Conservation (phyloP, 2,113 vertebrate genomes). For the Pterophyllum scalare region DNA sequence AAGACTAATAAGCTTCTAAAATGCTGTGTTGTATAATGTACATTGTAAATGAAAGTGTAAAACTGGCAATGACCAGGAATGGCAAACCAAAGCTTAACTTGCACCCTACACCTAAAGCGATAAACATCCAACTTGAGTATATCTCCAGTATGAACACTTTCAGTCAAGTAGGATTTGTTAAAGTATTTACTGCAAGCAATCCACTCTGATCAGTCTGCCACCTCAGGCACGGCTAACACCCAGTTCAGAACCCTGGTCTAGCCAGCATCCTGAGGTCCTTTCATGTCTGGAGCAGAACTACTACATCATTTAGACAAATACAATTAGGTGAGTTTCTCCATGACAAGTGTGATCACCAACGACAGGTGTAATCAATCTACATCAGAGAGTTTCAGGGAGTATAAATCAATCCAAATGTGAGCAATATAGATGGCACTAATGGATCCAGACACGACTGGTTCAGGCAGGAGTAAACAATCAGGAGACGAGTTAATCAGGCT, state of each 20-base stretch:
- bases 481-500: conserved; percentile 69
- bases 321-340: conserved; percentile 62
- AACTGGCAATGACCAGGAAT: conserved; percentile 9
- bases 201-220: conserved; percentile 2
- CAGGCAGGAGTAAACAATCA: conserved; percentile 75
- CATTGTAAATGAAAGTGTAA: conserved; percentile 1
- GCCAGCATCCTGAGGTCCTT: conserved; percentile 43
- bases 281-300: conserved; percentile 62
- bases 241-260: conserved; percentile 23
- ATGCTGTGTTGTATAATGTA: background rate
- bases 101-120: background rate
- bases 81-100: conserved; percentile 16
- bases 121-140: background rate
- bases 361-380: conserved; percentile 70
- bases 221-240: conserved; percentile 22
- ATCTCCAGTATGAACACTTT: background rate
- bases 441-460: conserved; percentile 61
- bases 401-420: conserved; percentile 72
- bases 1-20: conserved; percentile 43
- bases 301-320: conserved; percentile 75
- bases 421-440: conserved; percentile 61
- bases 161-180: background rate
- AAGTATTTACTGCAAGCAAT: conserved; percentile 25
- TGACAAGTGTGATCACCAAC: conserved; percentile 66
- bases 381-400: conserved; percentile 67